These are phyloP conservation scores for Lasiurus cinereus DNA, from an alignment of 2,113 vertebrate genomes.

Conservation along the genomic window DNA sequence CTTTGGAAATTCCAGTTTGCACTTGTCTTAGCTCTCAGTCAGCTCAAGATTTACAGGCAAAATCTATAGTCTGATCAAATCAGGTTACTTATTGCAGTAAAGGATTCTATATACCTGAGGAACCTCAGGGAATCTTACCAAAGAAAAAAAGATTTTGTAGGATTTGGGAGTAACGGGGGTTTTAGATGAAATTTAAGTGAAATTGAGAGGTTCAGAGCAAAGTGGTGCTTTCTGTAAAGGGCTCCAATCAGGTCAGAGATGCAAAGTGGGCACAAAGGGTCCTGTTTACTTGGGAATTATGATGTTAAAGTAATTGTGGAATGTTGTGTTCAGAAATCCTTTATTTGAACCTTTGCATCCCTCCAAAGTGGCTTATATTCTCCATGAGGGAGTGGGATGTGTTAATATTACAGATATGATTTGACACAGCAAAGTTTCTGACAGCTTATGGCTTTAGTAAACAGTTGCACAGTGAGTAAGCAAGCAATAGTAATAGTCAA, in stretches of 20 bases:
- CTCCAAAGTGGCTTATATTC: neutral
- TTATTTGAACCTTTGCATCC: neutral
- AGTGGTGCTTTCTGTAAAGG: neutral
- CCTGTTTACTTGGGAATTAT: neutral
- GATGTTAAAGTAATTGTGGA: slow-evolving; percentile 1
- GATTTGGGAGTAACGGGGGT: neutral
- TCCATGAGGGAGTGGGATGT: neutral
- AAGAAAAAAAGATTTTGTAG: neutral
- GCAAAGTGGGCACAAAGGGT: neutral
- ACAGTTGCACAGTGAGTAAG: neutral
- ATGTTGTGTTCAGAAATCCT: neutral
- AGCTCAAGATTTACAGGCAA: neutral
- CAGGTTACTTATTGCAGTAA: neutral
- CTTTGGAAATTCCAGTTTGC: neutral
- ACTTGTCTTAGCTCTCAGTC: neutral
- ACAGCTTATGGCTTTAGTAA: neutral
- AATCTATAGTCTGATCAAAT: neutral
- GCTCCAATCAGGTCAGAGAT: neutral
- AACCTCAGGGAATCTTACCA: neutral
- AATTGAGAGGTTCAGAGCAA: neutral
- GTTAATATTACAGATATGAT: neutral
- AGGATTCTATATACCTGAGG: neutral
- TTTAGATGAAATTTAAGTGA: neutral
- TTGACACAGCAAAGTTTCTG: neutral
- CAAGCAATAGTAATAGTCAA: neutral